Conservation (phyloP, 2,888 invertebrate genomes). For the Scelioninae gen. 1 region DNA sequence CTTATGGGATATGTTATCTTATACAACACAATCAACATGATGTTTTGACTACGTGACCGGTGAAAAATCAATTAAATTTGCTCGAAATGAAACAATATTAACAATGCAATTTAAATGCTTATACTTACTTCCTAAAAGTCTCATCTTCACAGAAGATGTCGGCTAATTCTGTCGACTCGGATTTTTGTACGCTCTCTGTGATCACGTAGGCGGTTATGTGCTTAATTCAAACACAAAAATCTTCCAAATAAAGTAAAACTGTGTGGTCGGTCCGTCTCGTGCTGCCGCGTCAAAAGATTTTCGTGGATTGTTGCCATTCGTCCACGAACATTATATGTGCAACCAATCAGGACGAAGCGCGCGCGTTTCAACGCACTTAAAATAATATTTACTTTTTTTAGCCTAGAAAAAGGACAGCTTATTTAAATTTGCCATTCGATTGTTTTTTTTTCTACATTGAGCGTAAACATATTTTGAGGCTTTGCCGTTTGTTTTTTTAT, state of each 20-base stretch:
- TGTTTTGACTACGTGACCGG: constrained; percentile 34
- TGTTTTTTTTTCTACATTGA: too few species aligned
- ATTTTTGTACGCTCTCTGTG: constrained; percentile 2
- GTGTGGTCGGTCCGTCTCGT: constrained; percentile 35
- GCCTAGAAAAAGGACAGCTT: background rate
- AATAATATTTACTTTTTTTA: background rate
- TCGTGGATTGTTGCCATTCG: constrained; percentile 82
- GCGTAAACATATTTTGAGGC: too few species aligned
- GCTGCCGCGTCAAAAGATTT: constrained; percentile 71
- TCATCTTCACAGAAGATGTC: constrained; percentile 47
- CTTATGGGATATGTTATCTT: background rate
- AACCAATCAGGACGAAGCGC: constrained; percentile 46
- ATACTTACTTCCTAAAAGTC: constrained; percentile 44
- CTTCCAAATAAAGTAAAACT: constrained; percentile 64
- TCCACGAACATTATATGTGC: constrained; percentile 72
- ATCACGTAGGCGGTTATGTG: constrained; percentile 34
- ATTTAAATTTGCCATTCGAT: too few species aligned
- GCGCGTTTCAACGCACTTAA: constrained; percentile 5
- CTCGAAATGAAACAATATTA: constrained; percentile 22
- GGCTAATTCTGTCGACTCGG: constrained; percentile 4
- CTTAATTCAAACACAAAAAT: constrained; percentile 41
- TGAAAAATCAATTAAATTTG: constrained; percentile 45
- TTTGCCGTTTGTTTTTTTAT: background rate
- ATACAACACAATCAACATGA: background rate
- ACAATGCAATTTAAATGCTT: background rate